These are phyloP conservation scores for Phania funesta DNA, from an alignment of 2,888 invertebrate species.

Conservation along the genomic window DNA sequence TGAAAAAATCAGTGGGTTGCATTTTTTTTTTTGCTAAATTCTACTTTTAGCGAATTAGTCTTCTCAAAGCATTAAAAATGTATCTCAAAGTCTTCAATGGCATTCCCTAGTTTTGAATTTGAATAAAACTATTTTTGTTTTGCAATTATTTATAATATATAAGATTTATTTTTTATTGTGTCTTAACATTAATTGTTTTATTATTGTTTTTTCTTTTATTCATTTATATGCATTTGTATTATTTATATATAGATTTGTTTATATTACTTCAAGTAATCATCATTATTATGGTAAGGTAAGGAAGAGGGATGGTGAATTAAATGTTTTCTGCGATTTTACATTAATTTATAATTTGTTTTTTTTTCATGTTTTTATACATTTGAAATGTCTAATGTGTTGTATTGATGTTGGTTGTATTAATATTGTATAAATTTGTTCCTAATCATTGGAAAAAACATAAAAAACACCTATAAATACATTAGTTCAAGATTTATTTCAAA, in stretches of 20 bases:
- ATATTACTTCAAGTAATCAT: slow-evolving; percentile 33
- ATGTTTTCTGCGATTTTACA: slow-evolving; percentile 31
- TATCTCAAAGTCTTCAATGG: no score
- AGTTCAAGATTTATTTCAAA: slow-evolving; percentile 23
- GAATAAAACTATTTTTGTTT: slow-evolving; percentile 32
- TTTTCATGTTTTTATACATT: slow-evolving; percentile 39
- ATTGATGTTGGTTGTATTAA: slow-evolving; percentile 3
- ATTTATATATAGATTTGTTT: slow-evolving; percentile 47
- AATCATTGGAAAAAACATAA: slow-evolving; percentile 18
- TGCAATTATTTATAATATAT: slow-evolving; percentile 66
- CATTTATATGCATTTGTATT: slow-evolving; percentile 51
- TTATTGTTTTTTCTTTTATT: slow-evolving; percentile 40
- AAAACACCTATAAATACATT: slow-evolving; percentile 10
- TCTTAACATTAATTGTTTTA: slow-evolving; percentile 65
- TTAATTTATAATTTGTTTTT: not conserved
- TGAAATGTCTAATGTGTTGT: slow-evolving; percentile 14
- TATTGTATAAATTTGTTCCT: no score
- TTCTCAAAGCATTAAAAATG: no score
- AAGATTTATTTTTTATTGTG: slow-evolving; percentile 58
- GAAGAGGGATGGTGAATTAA: slow-evolving; percentile 13
- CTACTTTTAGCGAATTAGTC: no score
- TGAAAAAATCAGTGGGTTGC: no score
- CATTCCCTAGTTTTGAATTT: not conserved
- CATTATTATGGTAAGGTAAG: slow-evolving; percentile 1
- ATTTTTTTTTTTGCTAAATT: no score